Evolutionary conservation across 2,797 vertebrate species (phyloP).

Genomic region (Taenioides sp.): DNA sequence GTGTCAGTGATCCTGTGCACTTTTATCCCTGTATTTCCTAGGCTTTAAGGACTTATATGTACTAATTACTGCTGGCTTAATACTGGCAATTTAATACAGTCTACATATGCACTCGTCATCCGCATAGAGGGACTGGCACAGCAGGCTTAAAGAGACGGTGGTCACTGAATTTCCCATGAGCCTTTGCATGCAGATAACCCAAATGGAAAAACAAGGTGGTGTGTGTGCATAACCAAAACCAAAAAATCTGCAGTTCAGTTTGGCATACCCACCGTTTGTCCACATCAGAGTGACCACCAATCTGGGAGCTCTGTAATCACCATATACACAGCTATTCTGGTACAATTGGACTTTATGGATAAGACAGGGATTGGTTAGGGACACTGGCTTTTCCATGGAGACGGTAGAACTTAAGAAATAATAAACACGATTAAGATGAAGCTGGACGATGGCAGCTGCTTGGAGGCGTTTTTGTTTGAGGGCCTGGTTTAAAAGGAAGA

Average conservation of each 20-base stretch:
- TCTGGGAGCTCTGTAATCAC: constrained; percentile 79
- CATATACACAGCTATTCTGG: constrained; percentile 73
- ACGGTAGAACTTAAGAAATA: constrained; percentile 74
- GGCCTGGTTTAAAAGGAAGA: constrained; percentile 16
- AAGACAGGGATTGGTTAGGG: constrained; percentile 70
- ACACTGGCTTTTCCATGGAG: constrained; percentile 74
- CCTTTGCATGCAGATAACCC: constrained; percentile 63
- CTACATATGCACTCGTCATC: constrained; percentile 14
- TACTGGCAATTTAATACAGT: constrained; percentile 13
- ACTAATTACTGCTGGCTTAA: constrained; percentile 33
- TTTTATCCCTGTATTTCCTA: constrained; percentile 48
- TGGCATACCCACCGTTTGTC: constrained; percentile 68
- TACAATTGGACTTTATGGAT: constrained; percentile 77
- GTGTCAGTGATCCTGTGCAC: constrained; percentile 19
- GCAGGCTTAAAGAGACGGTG: constrained; percentile 39
- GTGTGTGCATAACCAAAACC: constrained; percentile 52
- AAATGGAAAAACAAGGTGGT: constrained; percentile 78
- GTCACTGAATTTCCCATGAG: constrained; percentile 75
- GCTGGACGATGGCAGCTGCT: constrained; percentile 44
- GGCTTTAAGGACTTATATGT: constrained; percentile 45
- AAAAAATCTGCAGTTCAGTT: constrained; percentile 77
- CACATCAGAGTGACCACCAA: constrained; percentile 81
- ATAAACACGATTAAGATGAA: constrained; percentile 77
- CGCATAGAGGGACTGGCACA: constrained; percentile 3
- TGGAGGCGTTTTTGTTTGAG: constrained; percentile 24